Evolutionary conservation across 2,888 invertebrate species (phyloP).

Genomic region (Caenorhabditis virilis): DNA sequence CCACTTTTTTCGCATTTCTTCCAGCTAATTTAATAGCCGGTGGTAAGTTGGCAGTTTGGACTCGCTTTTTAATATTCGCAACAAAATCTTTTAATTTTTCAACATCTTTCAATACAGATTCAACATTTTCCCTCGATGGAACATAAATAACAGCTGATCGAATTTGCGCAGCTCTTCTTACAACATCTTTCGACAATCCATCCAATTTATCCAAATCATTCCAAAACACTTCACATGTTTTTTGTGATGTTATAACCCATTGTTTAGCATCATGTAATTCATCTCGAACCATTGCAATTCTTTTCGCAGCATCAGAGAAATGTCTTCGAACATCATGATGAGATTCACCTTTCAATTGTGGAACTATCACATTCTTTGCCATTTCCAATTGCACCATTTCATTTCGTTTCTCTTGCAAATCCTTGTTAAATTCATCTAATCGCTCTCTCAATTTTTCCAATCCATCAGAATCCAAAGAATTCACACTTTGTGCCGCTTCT

Average conservation of each 20-base stretch:
- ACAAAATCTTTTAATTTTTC: slow-evolving; percentile 12
- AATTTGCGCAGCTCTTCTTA: slow-evolving; percentile 46
- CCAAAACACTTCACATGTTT: slow-evolving; percentile 56
- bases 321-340: slow-evolving; percentile 59
- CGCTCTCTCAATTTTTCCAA: slow-evolving; percentile 22
- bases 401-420: slow-evolving; percentile 14
- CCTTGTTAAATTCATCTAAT: slow-evolving; percentile 8
- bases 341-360: slow-evolving; percentile 49
- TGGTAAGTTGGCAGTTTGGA: slow-evolving; percentile 35
- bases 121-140: slow-evolving; percentile 52
- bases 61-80: slow-evolving; percentile 30
- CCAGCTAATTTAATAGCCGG: slow-evolving; percentile 39
- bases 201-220: slow-evolving; percentile 65
- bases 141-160: slow-evolving; percentile 67
- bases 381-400: slow-evolving; percentile 47
- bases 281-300: slow-evolving; percentile 55
- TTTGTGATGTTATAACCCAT: slow-evolving; percentile 22
- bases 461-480: slow-evolving; percentile 35
- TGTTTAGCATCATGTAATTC: slow-evolving; percentile 23
- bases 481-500: slow-evolving; percentile 27
- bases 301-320: slow-evolving; percentile 59
- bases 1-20: slow-evolving; percentile 36
- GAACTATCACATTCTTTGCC: slow-evolving; percentile 61
- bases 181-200: slow-evolving; percentile 62
- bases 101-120: slow-evolving; percentile 12